Base-by-base conservation (phyloP, 2,888 invertebrate species). In the Tenthredo scrophulariae region DNA sequence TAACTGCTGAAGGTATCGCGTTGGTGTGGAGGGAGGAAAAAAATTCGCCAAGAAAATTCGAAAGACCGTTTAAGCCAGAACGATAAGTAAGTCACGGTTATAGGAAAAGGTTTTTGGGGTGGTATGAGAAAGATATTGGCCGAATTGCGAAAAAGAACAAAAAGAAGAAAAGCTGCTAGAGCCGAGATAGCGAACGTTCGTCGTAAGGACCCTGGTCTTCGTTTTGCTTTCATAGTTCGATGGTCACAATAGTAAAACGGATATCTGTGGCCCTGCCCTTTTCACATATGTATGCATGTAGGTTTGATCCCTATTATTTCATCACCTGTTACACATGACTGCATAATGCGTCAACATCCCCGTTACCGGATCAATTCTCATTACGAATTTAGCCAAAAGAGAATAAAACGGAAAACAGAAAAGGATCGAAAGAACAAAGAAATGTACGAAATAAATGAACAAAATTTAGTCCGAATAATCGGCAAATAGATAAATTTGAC, bases 21-120 rank as follows among this genome's bases (percentile, higher is more conserved):
- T 15, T 26, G 15, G 18, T 4, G 18, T 13, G 1, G 26, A 2
- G 22, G 29, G 18, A 6, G 29, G 18, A 6, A 15, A 4, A 29
- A 2, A 13, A 18, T 26, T 37, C n/a, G 9, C 13, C 18, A 2
- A 29, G 29, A 9, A 29, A 50, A 77, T 50, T 77, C 77, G 26
- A 54, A 77, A 54, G 40, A 77, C 46, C 46, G 33, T n/a, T 77
- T 50, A 77, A 77, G 40, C 77, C 6, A 2, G 77, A 54, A 54
- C 50, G 77, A 77, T 77, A 77, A 77, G 77, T 77, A 77, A 77
- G 77, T 54, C 77, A 75, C 46, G 15, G 75, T 75, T 75, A 75
- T 75, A 46, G 43, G 74, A 26, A 46, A 43, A 46, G 22, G 75
- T 75, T 26, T 72, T 18, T 40, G n/a, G 40, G 37, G 22, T 13